Conservation (phyloP, 2,113 vertebrate species). For the Semnornis frantzii region DNA sequence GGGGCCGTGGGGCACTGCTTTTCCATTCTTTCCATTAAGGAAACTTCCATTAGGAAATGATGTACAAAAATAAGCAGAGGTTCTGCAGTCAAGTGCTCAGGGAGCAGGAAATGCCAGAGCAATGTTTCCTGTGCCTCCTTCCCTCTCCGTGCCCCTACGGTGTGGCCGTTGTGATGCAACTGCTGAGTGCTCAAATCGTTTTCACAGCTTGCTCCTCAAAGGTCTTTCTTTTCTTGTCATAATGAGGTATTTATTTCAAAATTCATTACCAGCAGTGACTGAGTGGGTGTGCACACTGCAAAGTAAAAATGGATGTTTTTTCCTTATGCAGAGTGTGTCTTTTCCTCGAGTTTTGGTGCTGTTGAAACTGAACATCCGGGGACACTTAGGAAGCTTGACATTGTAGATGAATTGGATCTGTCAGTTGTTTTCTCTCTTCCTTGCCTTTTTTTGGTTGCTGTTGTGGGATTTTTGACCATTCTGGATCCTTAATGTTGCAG, state of each 20-base stretch:
- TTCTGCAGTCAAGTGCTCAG: conserved; percentile 15
- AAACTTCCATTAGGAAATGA: conserved; percentile 17
- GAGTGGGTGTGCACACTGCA: not conserved
- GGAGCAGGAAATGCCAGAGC: conserved; percentile 49
- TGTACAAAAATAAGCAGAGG: not conserved
- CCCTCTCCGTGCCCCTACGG: not conserved
- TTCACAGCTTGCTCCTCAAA: not conserved
- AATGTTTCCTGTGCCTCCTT: conserved; percentile 26
- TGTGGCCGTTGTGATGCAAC: conserved; percentile 38
- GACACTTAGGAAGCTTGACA: rapidly evolving
- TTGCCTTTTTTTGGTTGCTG: not conserved
- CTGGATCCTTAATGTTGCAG: not conserved
- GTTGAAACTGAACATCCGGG: not conserved
- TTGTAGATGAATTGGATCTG: not conserved
- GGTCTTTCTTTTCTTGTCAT: not conserved
- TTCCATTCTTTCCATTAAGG: not conserved
- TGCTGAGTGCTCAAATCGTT: not conserved
- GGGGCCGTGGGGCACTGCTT: not conserved
- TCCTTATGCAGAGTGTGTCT: not conserved
- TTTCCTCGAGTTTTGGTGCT: not conserved
- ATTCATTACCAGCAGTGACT: not conserved
- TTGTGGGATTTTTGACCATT: not conserved
- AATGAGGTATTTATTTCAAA: not conserved
- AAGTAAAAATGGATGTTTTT: not conserved
- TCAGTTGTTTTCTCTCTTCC: not conserved